Evolutionary conservation across 1,140 invertebrate species (phyloP), one percentile per base, ranked within the genome.

Genomic region (Mamestra configurata): DNA sequence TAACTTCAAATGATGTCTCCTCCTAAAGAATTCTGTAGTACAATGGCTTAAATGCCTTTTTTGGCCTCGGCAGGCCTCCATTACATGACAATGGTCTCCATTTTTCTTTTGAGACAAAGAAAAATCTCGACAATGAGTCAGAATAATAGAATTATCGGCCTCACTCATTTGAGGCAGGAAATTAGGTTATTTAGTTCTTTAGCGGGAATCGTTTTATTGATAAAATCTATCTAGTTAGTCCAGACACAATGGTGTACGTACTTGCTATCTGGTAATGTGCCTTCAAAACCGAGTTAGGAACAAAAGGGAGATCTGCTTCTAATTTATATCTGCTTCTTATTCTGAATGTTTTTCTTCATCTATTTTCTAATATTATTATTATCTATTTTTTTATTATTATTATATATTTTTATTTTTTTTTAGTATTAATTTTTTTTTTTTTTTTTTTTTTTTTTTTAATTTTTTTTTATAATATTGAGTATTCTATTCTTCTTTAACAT

Each of bases 61-160:
- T 80, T 68, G 55, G 61, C 80, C 79, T 76, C 80, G 77, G 66
- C 79, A n/a, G 22, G 57, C 77, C 59, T 71, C 75, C 82, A 79
- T 84, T 78, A 70, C 68, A 68, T 70, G 71, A 85, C 83, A 81
- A 81, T 71, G 77, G 79, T 78, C 71, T 51, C 79, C 76, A 83
- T 85, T 81, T 83, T 81, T 85, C 83, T 85, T 83, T 81, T 59
- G 70, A 85, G 61, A 85, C 83, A 85, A 85, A 85, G 80, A 80
- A 73, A 78, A 46, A 80, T 77, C 79, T 61, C 66, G 53, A 84
- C 80, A 82, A 82, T 76, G 75, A 66, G 43, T 59, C 66, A 79
- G 80, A 53, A 73, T 82, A 78, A 81, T 77, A 68, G 75, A 72
- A 77, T 81, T 81, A 81, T 81, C 66, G 76, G 46, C 70, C 59